Conservation (phyloP, 1,140 invertebrate species). For the Neodiprion pinetum region DNA sequence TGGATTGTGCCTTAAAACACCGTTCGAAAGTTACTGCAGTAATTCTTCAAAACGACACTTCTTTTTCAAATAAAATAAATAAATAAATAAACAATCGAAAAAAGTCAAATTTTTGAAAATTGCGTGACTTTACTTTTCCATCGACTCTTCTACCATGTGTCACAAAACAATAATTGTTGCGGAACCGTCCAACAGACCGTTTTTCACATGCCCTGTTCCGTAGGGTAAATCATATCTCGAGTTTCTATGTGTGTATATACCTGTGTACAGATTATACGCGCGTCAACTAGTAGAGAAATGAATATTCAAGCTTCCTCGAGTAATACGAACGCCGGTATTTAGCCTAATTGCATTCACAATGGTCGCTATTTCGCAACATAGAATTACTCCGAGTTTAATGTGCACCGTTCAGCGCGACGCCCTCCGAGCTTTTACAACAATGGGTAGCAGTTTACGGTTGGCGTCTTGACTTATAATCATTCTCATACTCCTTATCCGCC, state of each 20-base stretch:
- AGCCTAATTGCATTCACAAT: not conserved
- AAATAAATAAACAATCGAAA: too few species aligned
- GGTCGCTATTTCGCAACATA: slow-evolving; percentile 1
- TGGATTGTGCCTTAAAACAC: too few species aligned
- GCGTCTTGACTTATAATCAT: not conserved
- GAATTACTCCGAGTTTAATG: not conserved
- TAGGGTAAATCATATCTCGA: not conserved
- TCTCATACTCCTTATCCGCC: not conserved
- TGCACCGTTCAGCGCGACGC: not conserved
- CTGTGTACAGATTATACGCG: not conserved
- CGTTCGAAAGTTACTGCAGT: too few species aligned
- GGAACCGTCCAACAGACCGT: too few species aligned
- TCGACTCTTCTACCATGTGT: too few species aligned
- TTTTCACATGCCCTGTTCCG: not conserved
- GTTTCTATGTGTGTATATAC: slow-evolving; percentile 3
- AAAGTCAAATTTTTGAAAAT: too few species aligned
- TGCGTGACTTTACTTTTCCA: too few species aligned
- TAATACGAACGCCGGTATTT: not conserved
- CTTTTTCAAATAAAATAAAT: too few species aligned
- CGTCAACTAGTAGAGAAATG: not conserved
- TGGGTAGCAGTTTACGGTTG: not conserved
- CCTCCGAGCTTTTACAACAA: not conserved
- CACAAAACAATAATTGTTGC: too few species aligned
- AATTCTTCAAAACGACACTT: too few species aligned
- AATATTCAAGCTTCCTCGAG: not conserved